These are phyloP conservation scores for Lamprotornis superbus DNA, from an alignment of 2,113 vertebrate species.

Conservation along the genomic window DNA sequence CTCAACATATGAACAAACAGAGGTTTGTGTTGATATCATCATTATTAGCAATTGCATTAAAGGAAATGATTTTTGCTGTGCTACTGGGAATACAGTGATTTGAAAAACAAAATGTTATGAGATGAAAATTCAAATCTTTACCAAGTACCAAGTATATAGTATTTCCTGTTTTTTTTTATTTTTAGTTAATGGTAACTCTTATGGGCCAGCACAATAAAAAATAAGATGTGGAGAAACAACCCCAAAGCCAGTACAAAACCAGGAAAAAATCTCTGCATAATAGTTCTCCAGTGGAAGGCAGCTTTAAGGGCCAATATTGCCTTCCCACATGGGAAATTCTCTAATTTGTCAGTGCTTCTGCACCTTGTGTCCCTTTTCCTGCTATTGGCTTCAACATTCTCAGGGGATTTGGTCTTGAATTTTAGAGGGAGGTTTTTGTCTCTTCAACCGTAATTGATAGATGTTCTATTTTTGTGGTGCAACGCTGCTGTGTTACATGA, in stretches of 20 bases:
- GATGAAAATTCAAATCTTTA: not conserved
- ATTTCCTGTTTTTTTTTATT: not conserved
- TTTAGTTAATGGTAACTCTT: not conserved
- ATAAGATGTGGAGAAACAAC: not conserved
- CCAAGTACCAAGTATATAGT: rapidly evolving
- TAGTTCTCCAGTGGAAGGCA: not conserved
- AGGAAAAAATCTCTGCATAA: not conserved
- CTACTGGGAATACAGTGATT: conserved; percentile 49
- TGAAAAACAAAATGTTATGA: conserved; percentile 42
- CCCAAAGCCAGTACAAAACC: not conserved
- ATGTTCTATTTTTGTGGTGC: conserved; percentile 36
- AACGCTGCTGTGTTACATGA: not conserved
- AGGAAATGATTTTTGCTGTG: conserved; percentile 38
- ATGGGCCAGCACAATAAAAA: not conserved
- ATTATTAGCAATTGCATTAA: conserved; percentile 59
- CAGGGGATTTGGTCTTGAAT: conserved; percentile 3
- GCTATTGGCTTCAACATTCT: not conserved
- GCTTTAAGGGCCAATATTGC: rapidly evolving
- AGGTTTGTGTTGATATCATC: conserved; percentile 37
- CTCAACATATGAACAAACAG: conserved; percentile 51
- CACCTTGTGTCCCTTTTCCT: not conserved
- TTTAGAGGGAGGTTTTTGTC: conserved; percentile 18
- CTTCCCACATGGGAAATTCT: not conserved
- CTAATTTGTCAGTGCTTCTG: not conserved
- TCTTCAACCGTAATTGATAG: conserved; percentile 39